Evolutionary conservation across 2,797 vertebrate genomes (phyloP).

Genomic region (Acropternis orthonyx): DNA sequence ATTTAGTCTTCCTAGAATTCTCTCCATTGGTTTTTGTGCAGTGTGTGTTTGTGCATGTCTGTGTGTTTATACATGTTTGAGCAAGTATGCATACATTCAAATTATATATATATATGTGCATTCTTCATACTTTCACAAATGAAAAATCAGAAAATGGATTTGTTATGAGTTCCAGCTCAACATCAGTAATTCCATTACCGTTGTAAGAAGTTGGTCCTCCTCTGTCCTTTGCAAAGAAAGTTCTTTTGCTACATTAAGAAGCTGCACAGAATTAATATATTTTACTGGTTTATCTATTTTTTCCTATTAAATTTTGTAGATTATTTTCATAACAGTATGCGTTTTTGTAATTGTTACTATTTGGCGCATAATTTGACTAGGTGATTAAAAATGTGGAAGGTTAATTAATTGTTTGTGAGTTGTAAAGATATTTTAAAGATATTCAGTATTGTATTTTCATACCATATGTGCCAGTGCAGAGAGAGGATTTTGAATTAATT

Average conservation of each 20-base stretch:
- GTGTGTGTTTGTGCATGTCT: neutral
- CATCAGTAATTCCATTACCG: neutral
- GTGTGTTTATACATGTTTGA: no score
- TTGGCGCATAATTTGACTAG: neutral
- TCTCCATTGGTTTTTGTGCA: neutral
- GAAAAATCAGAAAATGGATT: neutral
- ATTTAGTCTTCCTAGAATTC: neutral
- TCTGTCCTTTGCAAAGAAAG: neutral
- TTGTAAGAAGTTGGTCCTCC: neutral
- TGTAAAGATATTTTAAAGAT: neutral
- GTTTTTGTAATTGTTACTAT: neutral
- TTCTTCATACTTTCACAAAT: neutral
- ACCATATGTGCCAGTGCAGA: neutral
- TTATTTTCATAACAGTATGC: neutral
- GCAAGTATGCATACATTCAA: neutral
- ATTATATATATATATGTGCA: neutral
- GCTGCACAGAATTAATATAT: neutral
- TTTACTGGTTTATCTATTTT: rapidly evolving
- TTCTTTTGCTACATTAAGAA: neutral
- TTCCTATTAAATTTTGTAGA: neutral
- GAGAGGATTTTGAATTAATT: neutral
- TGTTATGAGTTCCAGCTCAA: neutral
- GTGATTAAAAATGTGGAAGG: neutral
- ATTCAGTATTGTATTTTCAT: neutral
- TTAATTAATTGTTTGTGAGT: neutral